Conservation (phyloP, 2,113 vertebrate genomes). For the Falcunculus frontatus region DNA sequence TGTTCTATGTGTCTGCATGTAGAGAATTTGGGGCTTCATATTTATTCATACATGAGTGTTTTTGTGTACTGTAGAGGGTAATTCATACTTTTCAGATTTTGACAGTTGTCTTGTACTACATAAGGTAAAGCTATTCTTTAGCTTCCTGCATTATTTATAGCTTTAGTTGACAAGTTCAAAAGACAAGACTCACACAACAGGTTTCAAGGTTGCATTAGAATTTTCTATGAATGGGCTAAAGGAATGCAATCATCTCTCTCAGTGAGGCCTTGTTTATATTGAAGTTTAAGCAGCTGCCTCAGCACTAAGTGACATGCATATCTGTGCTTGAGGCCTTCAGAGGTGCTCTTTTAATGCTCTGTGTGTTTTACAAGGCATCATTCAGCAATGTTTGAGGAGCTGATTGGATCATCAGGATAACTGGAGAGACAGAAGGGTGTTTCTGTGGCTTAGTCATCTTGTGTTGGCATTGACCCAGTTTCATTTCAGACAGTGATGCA, state of each 20-base stretch:
- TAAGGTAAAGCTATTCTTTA: not conserved
- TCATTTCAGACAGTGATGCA: not conserved
- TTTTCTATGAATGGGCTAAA: not conserved
- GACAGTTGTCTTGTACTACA: not conserved
- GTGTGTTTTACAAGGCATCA: not conserved
- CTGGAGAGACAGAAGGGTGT: not conserved
- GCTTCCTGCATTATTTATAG: not conserved
- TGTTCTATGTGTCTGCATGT: not conserved
- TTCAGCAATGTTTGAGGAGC: not conserved
- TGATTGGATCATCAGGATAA: not conserved
- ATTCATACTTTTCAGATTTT: not conserved
- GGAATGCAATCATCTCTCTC: not conserved
- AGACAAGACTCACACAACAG: fast-evolving
- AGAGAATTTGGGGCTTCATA: not conserved
- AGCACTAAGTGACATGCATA: not conserved
- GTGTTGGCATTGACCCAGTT: conserved; percentile 3
- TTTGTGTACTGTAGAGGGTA: not conserved
- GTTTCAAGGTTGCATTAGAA: not conserved
- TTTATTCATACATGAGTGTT: not conserved
- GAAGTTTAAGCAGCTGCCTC: not conserved
- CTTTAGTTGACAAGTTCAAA: not conserved
- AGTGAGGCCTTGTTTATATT: not conserved
- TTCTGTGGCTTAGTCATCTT: not conserved
- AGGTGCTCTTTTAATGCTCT: not conserved
- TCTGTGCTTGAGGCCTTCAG: not conserved